phyloP scores from a whole-genome alignment of 2,113 vertebrate species.

The Alosa alosa region DNA sequence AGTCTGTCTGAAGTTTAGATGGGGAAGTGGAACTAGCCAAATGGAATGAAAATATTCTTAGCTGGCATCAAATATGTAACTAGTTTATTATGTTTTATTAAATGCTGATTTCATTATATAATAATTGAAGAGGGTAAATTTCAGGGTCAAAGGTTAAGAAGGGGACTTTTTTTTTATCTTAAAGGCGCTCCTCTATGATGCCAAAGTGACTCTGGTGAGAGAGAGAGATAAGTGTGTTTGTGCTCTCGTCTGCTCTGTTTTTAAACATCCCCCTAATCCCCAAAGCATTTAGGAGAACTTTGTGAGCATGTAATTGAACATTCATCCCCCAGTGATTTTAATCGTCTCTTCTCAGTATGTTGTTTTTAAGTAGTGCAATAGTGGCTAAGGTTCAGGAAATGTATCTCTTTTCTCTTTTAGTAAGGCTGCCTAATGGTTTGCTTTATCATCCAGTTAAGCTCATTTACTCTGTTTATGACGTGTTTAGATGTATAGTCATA shows the following conservation, averaged over 20 bases:
- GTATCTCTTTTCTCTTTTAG: background rate
- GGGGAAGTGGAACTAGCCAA: background rate
- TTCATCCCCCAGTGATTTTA: constrained; percentile 12
- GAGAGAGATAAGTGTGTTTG: constrained; percentile 10
- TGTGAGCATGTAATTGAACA: constrained; percentile 10
- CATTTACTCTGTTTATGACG: background rate
- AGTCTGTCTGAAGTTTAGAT: background rate
- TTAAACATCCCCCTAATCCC: constrained; percentile 30
- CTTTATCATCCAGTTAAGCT: constrained; percentile 3
- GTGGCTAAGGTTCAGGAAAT: background rate
- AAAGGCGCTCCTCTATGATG: background rate
- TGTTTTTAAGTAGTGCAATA: background rate
- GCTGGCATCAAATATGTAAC: background rate
- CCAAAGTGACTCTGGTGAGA: background rate
- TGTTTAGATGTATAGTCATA: background rate
- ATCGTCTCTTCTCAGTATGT: background rate
- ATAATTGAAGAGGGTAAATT: background rate
- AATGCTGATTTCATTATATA: background rate
- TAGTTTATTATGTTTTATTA: background rate
- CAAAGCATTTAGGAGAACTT: background rate
- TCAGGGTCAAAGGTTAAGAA: constrained; percentile 10
- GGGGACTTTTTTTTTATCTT: background rate
- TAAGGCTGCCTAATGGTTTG: constrained; percentile 14
- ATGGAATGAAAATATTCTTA: background rate
- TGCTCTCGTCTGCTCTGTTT: constrained; percentile 31